Evolutionary conservation across 2,797 vertebrate genomes (phyloP).

Genomic region (Crax fasciolata): DNA sequence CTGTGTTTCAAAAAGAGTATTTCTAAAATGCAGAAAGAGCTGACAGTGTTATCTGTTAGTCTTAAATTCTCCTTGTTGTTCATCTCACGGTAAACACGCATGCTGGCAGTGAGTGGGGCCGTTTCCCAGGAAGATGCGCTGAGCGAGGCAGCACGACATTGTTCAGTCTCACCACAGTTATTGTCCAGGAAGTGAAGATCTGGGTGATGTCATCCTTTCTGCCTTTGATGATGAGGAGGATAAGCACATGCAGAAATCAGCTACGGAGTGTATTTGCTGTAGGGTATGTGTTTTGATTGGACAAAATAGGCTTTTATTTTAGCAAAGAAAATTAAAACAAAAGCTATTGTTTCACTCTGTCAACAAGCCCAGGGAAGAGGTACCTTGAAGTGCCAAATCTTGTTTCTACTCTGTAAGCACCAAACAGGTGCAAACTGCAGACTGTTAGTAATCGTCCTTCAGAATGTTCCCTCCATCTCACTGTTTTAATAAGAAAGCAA

Average conservation of each 20-base stretch:
- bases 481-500: not conserved
- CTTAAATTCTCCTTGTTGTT: not conserved
- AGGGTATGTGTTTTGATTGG: not conserved
- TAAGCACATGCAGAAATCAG: not conserved
- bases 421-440: not conserved
- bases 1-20: not conserved
- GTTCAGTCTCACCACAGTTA: not conserved
- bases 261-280: not conserved
- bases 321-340: not conserved
- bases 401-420: not conserved
- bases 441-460: not conserved
- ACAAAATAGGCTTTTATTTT: constrained; percentile 12
- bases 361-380: not conserved
- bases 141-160: not conserved
- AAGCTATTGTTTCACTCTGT: not conserved
- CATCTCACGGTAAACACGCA: not conserved
- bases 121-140: not conserved
- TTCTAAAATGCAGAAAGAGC: not conserved
- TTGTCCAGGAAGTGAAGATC: not conserved
- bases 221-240: not conserved
- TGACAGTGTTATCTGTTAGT: not conserved
- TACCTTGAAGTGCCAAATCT: not conserved
- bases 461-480: not conserved
- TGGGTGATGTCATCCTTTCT: not conserved
- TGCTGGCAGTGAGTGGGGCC: not conserved